phyloP scores from a whole-genome alignment of 2,113 vertebrate species.

The Macrotis lagotis region DNA sequence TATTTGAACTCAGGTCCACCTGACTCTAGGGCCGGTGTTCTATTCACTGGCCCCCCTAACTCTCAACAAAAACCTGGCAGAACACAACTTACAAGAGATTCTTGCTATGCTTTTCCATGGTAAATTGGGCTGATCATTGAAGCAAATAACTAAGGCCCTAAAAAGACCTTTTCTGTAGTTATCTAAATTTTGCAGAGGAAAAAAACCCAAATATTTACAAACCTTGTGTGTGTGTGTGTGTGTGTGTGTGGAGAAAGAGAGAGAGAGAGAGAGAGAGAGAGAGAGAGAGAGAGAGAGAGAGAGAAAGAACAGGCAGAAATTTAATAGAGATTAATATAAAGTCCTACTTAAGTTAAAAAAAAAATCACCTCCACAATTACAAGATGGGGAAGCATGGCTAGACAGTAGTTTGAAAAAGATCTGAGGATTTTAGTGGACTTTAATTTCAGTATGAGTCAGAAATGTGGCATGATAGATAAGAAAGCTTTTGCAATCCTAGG shows the following conservation, averaged over 20 bases:
- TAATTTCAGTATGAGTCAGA: neutral
- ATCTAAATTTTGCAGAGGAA: neutral
- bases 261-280: too few species aligned
- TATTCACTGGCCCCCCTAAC: too few species aligned
- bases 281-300: neutral
- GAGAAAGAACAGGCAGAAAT: neutral
- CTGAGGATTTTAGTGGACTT: neutral
- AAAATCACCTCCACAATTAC: neutral
- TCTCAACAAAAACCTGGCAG: neutral
- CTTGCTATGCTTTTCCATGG: neutral
- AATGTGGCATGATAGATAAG: neutral
- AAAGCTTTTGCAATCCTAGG: neutral
- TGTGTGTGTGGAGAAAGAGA: too few species aligned
- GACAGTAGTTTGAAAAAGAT: neutral
- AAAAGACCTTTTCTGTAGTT: neutral
- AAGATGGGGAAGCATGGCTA: neutral
- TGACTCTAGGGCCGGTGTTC: too few species aligned
- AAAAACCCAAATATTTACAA: neutral
- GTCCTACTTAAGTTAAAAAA: neutral
- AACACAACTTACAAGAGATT: neutral
- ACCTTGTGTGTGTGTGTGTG: neutral
- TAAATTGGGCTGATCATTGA: neutral
- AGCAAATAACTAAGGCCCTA: neutral
- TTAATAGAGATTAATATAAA: neutral
- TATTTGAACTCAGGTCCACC: too few species aligned